These are phyloP conservation scores for Cochlearius cochlearius DNA, from an alignment of 2,113 vertebrate species.

Conservation along the genomic window DNA sequence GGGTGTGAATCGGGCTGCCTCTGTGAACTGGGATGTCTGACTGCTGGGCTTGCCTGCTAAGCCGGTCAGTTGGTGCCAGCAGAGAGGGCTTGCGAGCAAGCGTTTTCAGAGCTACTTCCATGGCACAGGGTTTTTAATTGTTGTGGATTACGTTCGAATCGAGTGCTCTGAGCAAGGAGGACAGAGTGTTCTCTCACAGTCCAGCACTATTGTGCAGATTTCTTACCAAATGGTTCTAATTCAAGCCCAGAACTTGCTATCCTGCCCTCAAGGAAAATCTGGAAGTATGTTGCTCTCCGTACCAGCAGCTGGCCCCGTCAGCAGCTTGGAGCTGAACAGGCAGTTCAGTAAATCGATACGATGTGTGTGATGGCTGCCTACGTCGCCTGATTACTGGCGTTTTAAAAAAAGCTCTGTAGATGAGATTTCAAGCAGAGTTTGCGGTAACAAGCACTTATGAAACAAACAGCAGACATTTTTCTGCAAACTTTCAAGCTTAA, in stretches of 20 bases:
- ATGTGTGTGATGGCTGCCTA: neutral
- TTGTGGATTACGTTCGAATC: neutral
- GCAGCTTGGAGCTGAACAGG: neutral
- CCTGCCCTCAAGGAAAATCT: conserved; percentile 16
- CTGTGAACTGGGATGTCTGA: neutral
- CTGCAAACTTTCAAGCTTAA: neutral
- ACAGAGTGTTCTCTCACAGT: conserved; percentile 16
- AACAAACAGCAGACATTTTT: neutral
- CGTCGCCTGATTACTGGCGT: neutral
- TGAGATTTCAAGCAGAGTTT: neutral
- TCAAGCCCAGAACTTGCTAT: conserved; percentile 8
- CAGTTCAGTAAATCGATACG: neutral
- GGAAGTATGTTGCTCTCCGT: neutral
- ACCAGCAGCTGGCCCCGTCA: neutral
- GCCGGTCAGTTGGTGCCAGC: neutral
- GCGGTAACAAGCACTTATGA: neutral
- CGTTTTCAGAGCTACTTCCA: neutral
- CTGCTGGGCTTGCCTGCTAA: neutral
- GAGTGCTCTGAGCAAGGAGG: neutral
- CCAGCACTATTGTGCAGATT: neutral
- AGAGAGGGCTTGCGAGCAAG: neutral
- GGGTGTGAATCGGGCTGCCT: neutral
- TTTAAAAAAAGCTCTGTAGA: neutral
- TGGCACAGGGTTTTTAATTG: neutral
- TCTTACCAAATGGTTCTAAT: conserved; percentile 43